Conservation (phyloP, 2,888 invertebrate species). For the Monopis laevigella region DNA sequence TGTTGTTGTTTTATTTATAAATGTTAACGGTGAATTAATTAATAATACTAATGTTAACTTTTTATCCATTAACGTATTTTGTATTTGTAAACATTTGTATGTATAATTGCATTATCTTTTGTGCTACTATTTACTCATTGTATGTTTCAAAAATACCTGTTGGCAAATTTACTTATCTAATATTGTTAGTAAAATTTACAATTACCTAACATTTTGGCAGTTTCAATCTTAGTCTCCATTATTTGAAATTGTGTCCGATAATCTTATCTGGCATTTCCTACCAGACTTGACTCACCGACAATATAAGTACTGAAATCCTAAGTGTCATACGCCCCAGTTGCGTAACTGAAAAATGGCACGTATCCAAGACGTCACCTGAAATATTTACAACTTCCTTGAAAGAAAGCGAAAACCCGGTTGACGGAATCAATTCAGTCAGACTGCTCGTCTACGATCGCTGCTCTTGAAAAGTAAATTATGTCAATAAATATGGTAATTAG, state of each 20-base stretch:
- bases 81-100: too few species aligned
- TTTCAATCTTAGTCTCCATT: constrained; percentile 27
- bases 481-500: constrained; percentile 15
- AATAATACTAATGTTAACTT: too few species aligned
- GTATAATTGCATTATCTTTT: too few species aligned
- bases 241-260: not conserved
- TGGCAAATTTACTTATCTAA: constrained; percentile 40
- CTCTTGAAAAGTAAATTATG: constrained; percentile 2
- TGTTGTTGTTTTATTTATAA: too few species aligned
- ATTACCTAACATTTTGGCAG: constrained; percentile 41
- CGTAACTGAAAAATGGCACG: constrained; percentile 40
- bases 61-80: too few species aligned
- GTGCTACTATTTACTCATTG: too few species aligned
- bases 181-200: constrained; percentile 32
- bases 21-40: too few species aligned
- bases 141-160: too few species aligned
- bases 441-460: constrained; percentile 18
- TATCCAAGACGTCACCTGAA: constrained; percentile 35
- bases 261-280: constrained; percentile 31
- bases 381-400: constrained; percentile 37
- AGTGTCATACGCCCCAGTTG: constrained; percentile 26
- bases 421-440: constrained; percentile 25
- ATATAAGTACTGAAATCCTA: constrained; percentile 21
- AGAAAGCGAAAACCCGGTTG: constrained; percentile 34
- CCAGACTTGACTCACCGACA: constrained; percentile 25